These are phyloP conservation scores for Porites divaricata DNA, from an alignment of 92 coral and sea anemone genomes.

Conservation along the genomic window DNA sequence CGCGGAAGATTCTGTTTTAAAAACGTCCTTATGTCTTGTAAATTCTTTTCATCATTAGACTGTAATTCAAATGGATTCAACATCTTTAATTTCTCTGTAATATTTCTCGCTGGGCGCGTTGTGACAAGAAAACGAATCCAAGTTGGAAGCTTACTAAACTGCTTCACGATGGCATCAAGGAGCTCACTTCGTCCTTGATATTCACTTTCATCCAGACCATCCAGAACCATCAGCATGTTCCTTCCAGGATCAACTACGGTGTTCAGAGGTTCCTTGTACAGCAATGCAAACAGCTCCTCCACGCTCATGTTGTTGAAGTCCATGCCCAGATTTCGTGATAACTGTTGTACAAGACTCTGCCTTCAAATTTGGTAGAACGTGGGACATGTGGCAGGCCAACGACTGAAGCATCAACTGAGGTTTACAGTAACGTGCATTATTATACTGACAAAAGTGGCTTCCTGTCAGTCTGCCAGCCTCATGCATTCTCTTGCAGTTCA, in stretches of 20 bases:
- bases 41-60: no score
- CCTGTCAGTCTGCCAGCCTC: conserved; percentile 50
- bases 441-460: conserved; percentile 30
- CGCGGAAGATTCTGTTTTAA: conserved; percentile 28
- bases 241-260: conserved; percentile 44
- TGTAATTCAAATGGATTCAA: neutral
- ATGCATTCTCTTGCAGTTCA: conserved; percentile 44
- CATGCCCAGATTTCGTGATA: neutral
- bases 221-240: conserved; percentile 53
- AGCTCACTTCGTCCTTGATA: no score
- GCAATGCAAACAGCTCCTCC: conserved; percentile 51
- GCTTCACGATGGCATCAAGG: no score
- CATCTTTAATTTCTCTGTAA: neutral
- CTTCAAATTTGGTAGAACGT: conserved; percentile 49
- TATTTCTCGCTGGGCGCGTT: no score
- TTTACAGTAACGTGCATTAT: no score
- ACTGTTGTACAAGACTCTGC: conserved; percentile 37
- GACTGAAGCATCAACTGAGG: conserved; percentile 69
- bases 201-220: conserved; percentile 13
- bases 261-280: conserved; percentile 63
- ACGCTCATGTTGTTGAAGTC: conserved; percentile 29
- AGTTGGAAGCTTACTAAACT: no score
- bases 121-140: conserved; percentile 53
- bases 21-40: neutral
- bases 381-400: conserved; percentile 55